Evolutionary conservation across 2,888 invertebrate species (phyloP).

Genomic region (Tetropium fuscum): DNA sequence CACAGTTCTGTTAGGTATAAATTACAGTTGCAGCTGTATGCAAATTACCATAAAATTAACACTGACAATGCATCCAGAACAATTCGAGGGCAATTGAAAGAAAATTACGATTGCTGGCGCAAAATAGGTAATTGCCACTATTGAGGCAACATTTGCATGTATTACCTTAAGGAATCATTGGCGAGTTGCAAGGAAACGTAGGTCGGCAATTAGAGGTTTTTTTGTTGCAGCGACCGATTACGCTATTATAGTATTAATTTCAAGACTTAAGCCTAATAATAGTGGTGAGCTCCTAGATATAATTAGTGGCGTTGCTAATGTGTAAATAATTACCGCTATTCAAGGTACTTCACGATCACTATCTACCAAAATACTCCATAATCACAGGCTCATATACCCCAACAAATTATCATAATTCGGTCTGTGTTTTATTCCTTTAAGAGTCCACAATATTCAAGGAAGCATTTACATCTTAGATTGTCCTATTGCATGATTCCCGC

Average conservation of each 20-base stretch:
- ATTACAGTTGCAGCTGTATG: constrained; percentile 19
- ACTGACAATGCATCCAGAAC: constrained; percentile 21
- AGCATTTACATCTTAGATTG: constrained; percentile 44
- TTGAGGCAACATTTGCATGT: constrained; percentile 37
- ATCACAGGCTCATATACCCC: constrained; percentile 47
- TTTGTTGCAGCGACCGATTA: constrained; percentile 51
- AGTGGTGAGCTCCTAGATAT: constrained; percentile 60
- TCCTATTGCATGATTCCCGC: constrained; percentile 34
- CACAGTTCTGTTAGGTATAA: too few relatives aligned
- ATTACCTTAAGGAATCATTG: constrained; percentile 24
- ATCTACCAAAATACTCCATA: constrained; percentile 58
- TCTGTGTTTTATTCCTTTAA: constrained; percentile 18
- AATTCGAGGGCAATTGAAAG: constrained; percentile 27
- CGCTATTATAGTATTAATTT: constrained; percentile 65
- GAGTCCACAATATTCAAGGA: constrained; percentile 23
- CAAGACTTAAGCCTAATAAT: constrained; percentile 63
- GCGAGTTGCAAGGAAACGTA: constrained; percentile 15
- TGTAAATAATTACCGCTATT: constrained; percentile 65
- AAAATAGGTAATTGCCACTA: constrained; percentile 26
- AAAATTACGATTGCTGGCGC: constrained; percentile 23
- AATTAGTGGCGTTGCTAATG: constrained; percentile 65
- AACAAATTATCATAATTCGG: constrained; percentile 28
- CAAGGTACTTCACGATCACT: constrained; percentile 62
- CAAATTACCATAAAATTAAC: constrained; percentile 25
- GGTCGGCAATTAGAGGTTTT: constrained; percentile 41